Percentiles rank a stretch among this genome's conserved stretches.
These are phyloP conservation scores for Pseudococcus longispinus DNA, from an alignment of 2,888 invertebrate genomes.

Conservation along the genomic window DNA sequence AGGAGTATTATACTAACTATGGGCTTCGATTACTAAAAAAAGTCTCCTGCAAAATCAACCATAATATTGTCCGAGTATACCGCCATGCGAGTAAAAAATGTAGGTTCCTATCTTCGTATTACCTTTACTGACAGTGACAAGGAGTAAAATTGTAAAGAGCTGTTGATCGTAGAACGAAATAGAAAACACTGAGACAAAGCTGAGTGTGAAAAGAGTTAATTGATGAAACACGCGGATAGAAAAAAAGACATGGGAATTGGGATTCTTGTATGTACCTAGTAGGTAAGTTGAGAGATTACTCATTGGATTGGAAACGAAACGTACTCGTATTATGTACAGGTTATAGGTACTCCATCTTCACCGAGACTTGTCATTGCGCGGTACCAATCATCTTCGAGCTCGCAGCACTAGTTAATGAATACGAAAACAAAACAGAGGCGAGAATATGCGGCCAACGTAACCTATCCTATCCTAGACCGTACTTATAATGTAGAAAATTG, in stretches of 20 bases:
- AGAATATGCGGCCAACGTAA: background rate
- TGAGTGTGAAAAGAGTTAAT: background rate
- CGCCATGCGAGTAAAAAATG: too few species aligned
- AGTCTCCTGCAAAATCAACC: too few species aligned
- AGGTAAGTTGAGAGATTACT: background rate
- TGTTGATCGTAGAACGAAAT: too few species aligned
- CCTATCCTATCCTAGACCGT: background rate
- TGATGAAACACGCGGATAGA: background rate
- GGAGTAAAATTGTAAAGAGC: too few species aligned
- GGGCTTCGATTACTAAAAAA: background rate
- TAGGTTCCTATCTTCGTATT: too few species aligned
- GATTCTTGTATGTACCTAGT: background rate
- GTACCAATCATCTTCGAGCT: background rate
- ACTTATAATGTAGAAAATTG: background rate
- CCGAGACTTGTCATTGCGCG: constrained; percentile 15
- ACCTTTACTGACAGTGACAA: too few species aligned
- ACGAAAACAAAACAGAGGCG: constrained; percentile 26
- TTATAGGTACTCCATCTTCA: background rate
- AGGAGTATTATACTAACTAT: too few species aligned
- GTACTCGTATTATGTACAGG: background rate
- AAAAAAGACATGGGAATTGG: background rate
- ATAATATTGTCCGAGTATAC: too few species aligned
- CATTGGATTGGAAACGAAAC: background rate
- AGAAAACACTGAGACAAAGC: background rate
- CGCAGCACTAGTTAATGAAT: constrained; percentile 19